phyloP scores from a whole-genome alignment of 2,888 invertebrate species.

The Stratiomys singularior region DNA sequence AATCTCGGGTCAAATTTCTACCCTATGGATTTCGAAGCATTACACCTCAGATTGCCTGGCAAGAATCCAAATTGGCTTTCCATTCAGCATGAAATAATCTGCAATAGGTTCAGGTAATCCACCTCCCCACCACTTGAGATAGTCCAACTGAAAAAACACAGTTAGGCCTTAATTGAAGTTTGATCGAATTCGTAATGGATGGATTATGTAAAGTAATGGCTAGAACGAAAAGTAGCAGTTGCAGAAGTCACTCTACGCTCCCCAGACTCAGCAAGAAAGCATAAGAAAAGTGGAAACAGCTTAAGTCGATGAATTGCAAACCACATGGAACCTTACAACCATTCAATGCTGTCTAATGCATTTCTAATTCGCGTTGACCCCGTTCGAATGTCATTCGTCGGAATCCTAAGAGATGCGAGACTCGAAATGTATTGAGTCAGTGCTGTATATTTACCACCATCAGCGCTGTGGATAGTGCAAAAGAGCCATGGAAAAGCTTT shows the following conservation, averaged over 20 bases:
- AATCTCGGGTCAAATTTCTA: too few species aligned
- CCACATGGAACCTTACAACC: neutral
- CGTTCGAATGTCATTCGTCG: conserved; percentile 10
- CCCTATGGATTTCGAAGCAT: too few species aligned
- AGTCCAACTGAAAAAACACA: neutral
- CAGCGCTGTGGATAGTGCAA: neutral
- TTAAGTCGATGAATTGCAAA: neutral
- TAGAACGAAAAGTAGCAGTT: neutral
- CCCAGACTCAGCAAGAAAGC: neutral
- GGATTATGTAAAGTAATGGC: conserved; percentile 4
- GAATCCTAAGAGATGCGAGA: neutral
- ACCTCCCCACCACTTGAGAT: neutral
- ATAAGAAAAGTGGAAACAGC: conserved; percentile 4
- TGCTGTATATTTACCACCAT: neutral
- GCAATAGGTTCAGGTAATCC: neutral
- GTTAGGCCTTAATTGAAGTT: conserved; percentile 33
- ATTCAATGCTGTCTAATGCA: conserved; percentile 7
- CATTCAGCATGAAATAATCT: neutral
- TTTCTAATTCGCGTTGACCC: conserved; percentile 20
- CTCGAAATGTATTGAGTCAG: neutral
- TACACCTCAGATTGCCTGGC: too few species aligned
- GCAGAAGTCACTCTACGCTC: neutral
- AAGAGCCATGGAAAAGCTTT: conserved; percentile 4
- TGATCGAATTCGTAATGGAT: conserved; percentile 29
- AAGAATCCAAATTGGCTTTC: neutral